phyloP scores from a whole-genome alignment of 2,797 vertebrate genomes.

The Odontamblyopus lacepedii region DNA sequence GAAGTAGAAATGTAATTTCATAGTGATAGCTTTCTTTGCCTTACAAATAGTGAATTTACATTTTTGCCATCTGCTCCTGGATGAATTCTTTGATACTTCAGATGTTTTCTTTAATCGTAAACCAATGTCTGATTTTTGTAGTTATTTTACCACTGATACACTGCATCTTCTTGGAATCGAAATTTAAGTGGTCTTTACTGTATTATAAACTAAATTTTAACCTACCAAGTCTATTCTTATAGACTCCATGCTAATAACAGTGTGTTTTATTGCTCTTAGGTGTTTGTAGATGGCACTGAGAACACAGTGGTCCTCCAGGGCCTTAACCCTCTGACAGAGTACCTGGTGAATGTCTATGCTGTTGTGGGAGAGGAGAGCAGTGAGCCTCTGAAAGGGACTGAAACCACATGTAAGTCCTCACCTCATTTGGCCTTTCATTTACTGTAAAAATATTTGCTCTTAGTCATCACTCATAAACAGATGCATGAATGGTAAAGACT shows the following conservation, averaged over 20 bases:
- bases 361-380: slow-evolving; percentile 93
- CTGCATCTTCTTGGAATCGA: too few species aligned
- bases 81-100: slow-evolving; percentile 53
- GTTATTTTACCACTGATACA: slow-evolving; percentile 15
- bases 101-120: slow-evolving; percentile 41
- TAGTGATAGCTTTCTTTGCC: slow-evolving; percentile 21
- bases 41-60: slow-evolving; percentile 29
- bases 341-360: slow-evolving; percentile 89
- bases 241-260: too few species aligned
- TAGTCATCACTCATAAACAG: slow-evolving; percentile 5
- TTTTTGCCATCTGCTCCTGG: slow-evolving; percentile 48
- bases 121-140: slow-evolving; percentile 35
- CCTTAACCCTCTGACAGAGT: slow-evolving; percentile 88
- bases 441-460: slow-evolving; percentile 9
- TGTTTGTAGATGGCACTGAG: slow-evolving; percentile 87
- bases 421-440: slow-evolving; percentile 3
- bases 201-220: background rate
- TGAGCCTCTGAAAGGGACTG: slow-evolving; percentile 87
- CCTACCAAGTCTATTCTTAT: too few species aligned
- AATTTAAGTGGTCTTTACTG: background rate
- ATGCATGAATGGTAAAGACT: slow-evolving; percentile 7
- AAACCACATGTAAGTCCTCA: slow-evolving; percentile 90
- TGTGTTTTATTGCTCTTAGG: slow-evolving; percentile 67
- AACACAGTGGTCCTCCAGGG: slow-evolving; percentile 86
- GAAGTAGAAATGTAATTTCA: slow-evolving; percentile 47